A percentile compares a stretch with the other conserved stretches of the same genome.
These are phyloP conservation scores for Lycocorax pyrrhopterus DNA, from an alignment of 2,113 vertebrate genomes.

Conservation along the genomic window DNA sequence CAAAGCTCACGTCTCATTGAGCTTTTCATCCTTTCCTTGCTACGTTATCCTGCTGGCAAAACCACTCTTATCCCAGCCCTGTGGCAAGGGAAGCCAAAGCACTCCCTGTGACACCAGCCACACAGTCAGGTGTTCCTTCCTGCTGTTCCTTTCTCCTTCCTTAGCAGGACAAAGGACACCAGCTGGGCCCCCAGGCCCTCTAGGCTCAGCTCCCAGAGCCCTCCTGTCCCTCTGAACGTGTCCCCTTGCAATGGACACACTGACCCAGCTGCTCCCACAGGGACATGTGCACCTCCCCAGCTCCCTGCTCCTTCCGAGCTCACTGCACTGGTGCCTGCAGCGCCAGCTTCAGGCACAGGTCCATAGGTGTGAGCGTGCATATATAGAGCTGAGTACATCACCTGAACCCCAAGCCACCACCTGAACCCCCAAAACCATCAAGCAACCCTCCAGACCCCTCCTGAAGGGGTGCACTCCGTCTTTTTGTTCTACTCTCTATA, in stretches of 20 bases:
- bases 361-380: background rate
- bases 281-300: background rate
- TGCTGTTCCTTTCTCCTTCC: background rate
- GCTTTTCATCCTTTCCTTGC: background rate
- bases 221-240: background rate
- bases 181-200: background rate
- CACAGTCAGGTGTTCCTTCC: background rate
- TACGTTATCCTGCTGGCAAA: background rate
- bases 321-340: background rate
- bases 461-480: background rate
- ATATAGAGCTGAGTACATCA: background rate
- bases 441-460: background rate
- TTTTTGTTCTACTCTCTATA: background rate
- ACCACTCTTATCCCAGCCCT: background rate
- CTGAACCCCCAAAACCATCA: background rate
- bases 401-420: background rate
- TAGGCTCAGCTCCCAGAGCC: background rate
- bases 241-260: background rate
- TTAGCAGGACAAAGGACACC: background rate
- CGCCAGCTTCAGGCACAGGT: background rate
- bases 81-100: background rate
- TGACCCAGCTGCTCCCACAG: background rate
- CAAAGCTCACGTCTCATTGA: background rate
- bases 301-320: background rate
- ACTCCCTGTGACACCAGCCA: background rate